phyloP scores from a whole-genome alignment of 1,140 invertebrate species.

The Trigoniulus corallinus region DNA sequence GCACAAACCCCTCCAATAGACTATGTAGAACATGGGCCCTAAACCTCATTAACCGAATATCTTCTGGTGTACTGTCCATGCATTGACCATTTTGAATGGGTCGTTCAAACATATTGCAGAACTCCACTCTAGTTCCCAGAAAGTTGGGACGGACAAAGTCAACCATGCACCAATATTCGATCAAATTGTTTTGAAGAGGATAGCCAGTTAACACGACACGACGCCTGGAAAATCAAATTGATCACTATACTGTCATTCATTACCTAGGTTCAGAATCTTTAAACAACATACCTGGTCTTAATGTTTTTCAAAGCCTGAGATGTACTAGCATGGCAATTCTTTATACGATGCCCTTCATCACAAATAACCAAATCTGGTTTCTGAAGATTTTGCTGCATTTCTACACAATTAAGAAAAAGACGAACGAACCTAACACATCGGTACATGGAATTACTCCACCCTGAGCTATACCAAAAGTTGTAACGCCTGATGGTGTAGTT shows the following conservation, averaged over 20 bases:
- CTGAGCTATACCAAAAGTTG: too few relatives aligned
- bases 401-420: slow-evolving; percentile 26
- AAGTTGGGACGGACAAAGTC: slow-evolving; percentile 84
- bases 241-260: too few relatives aligned
- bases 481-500: too few relatives aligned
- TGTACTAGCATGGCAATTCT: slow-evolving; percentile 85
- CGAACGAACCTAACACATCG: slow-evolving; percentile 3
- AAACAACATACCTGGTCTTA: slow-evolving; percentile 35
- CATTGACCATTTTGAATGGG: slow-evolving; percentile 91
- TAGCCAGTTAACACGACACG: slow-evolving; percentile 85
- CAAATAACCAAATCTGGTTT: slow-evolving; percentile 87
- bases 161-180: slow-evolving; percentile 94
- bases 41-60: slow-evolving; percentile 75
- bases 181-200: slow-evolving; percentile 87
- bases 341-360: slow-evolving; percentile 92
- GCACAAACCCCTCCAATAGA: slow-evolving; percentile 77
- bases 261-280: too few relatives aligned
- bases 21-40: slow-evolving; percentile 78
- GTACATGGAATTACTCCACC: slow-evolving; percentile 40
- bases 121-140: slow-evolving; percentile 79
- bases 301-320: slow-evolving; percentile 83
- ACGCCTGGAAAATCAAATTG: slow-evolving; percentile 44
- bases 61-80: slow-evolving; percentile 76
- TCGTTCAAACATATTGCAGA: slow-evolving; percentile 88
- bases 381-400: slow-evolving; percentile 69